These are phyloP conservation scores for Sanderia malayensis DNA, from an alignment of 30 jellyfish, hydroid and myxozoan genomes.

Conservation along the genomic window DNA sequence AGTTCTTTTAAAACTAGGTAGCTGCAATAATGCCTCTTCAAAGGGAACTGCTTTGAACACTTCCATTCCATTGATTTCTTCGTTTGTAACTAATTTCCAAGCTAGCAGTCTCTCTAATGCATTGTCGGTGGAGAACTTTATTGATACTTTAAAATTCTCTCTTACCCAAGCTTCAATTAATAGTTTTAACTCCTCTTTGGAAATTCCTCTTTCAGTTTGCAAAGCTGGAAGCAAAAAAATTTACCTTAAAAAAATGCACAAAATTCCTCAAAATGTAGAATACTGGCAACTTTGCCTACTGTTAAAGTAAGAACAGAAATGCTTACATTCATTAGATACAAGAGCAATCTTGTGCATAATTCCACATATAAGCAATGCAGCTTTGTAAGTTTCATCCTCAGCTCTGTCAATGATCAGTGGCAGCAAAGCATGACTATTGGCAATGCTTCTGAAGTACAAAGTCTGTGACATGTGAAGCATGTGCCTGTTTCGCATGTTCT, in stretches of 20 bases:
- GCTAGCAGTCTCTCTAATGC: conserved; percentile 5
- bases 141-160: conserved; percentile 12
- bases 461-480: conserved; percentile 65
- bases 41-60: conserved; percentile 5
- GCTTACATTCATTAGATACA: too few relatives aligned
- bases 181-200: conserved; percentile 11
- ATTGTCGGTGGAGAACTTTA: conserved; percentile 2
- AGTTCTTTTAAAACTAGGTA: conserved; percentile 39
- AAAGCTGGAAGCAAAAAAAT: background rate
- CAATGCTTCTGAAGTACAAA: conserved; percentile 65
- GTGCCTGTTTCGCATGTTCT: conserved; percentile 42
- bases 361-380: conserved; percentile 38
- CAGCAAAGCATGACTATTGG: conserved; percentile 65
- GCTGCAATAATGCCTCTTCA: background rate
- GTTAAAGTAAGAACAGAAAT: too few relatives aligned
- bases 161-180: conserved; percentile 35
- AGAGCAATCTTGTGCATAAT: conserved; percentile 1
- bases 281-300: too few relatives aligned
- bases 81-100: conserved; percentile 15
- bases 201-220: background rate
- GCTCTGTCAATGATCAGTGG: conserved; percentile 77
- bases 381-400: conserved; percentile 70
- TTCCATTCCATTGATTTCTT: background rate
- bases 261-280: too few relatives aligned
- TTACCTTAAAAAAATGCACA: too few relatives aligned